A percentile compares a stretch with the other conserved stretches of the same genome.
These are phyloP conservation scores for Calypte anna DNA, from an alignment of 2,113 vertebrate genomes.

Conservation along the genomic window DNA sequence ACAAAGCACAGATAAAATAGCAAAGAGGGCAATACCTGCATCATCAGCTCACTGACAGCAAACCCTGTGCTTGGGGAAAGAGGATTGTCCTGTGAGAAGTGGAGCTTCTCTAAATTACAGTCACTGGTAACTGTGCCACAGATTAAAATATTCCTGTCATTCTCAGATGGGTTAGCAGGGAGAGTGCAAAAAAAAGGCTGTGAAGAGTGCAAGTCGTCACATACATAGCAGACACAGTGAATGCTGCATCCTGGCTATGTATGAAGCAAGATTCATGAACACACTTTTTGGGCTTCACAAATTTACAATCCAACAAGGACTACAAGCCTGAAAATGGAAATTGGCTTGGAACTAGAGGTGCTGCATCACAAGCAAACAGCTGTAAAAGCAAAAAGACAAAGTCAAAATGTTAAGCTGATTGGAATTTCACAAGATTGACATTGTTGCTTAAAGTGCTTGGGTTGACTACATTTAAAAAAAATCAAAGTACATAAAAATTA, in stretches of 20 bases:
- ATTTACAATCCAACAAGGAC: neutral
- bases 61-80: neutral
- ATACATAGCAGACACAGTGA: neutral
- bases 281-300: neutral
- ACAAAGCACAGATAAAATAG: neutral
- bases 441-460: constrained; percentile 76
- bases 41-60: neutral
- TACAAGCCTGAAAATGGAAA: neutral
- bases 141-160: neutral
- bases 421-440: constrained; percentile 66
- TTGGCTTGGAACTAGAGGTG: neutral
- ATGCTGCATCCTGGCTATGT: neutral
- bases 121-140: neutral
- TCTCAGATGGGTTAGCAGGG: neutral
- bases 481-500: constrained; percentile 41
- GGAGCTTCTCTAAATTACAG: neutral
- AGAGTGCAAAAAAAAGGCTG: neutral
- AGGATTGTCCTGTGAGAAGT: neutral
- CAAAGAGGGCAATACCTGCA: neutral
- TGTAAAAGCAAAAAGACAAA: constrained; percentile 22
- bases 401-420: constrained; percentile 54
- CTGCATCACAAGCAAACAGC: neutral
- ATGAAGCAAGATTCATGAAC: neutral
- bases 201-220: neutral
- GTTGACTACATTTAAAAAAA: constrained; percentile 41